Conservation (phyloP, 2,797 vertebrate genomes). For the Galago senegalensis region DNA sequence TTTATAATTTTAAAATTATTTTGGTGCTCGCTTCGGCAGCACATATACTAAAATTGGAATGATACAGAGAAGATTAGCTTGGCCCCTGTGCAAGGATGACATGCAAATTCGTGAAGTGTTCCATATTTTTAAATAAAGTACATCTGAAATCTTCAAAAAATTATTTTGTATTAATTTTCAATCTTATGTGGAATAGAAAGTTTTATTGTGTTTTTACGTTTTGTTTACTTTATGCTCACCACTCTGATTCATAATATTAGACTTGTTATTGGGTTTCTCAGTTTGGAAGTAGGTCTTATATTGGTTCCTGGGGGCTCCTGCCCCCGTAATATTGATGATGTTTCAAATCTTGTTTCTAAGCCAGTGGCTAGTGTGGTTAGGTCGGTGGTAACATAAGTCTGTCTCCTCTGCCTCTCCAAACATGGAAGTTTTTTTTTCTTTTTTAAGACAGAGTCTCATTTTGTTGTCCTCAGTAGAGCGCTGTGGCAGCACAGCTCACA, state of each 20-base stretch:
- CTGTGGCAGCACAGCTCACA: too few species aligned
- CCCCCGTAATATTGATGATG: background rate
- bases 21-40: background rate
- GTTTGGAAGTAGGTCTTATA: background rate
- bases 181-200: background rate
- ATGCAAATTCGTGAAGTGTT: too few species aligned
- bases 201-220: slow-evolving; percentile 55
- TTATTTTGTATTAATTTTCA: background rate
- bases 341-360: background rate
- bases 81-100: too few species aligned
- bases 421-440: background rate
- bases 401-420: background rate
- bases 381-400: background rate
- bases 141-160: too few species aligned
- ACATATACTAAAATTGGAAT: too few species aligned
- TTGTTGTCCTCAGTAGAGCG: too few species aligned
- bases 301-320: background rate
- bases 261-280: background rate
- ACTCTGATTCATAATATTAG: slow-evolving; percentile 12
- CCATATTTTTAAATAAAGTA: too few species aligned
- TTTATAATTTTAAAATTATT: slow-evolving; percentile 61
- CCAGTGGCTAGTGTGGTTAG: background rate
- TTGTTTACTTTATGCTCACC: background rate
- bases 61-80: too few species aligned
- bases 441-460: too few species aligned